phyloP scores from a whole-genome alignment of 2,113 vertebrate species.

The Anhinga rufa region DNA sequence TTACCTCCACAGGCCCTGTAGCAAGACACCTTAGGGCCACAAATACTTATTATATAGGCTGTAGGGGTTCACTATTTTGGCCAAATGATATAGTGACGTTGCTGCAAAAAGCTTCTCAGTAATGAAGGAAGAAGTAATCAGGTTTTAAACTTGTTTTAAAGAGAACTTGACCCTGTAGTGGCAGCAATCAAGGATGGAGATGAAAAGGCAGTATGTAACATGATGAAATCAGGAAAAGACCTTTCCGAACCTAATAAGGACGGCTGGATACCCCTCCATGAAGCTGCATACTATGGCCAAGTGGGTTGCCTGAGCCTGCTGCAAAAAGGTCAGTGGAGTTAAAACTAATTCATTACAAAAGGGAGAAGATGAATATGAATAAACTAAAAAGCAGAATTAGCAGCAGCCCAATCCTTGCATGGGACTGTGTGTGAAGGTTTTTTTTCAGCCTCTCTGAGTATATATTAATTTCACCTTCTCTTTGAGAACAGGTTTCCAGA shows the following conservation, averaged over 20 bases:
- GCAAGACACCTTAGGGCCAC: neutral
- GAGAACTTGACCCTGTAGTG: constrained; percentile 75
- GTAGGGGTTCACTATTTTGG: neutral
- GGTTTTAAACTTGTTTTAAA: constrained; percentile 52
- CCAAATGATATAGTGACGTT: neutral
- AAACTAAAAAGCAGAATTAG: neutral
- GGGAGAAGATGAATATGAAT: neutral
- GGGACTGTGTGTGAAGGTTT: neutral
- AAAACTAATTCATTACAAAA: neutral
- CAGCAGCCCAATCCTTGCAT: neutral
- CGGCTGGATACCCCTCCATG: constrained; percentile 87
- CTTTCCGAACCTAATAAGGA: constrained; percentile 80
- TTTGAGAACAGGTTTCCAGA: neutral
- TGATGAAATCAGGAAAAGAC: constrained; percentile 73
- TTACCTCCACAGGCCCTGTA: neutral
- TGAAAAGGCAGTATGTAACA: constrained; percentile 64
- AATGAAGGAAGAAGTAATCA: constrained; percentile 8
- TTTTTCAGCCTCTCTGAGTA: neutral
- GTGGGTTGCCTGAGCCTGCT: constrained; percentile 79
- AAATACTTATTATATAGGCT: neutral
- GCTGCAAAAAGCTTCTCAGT: neutral
- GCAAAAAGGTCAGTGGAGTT: constrained; percentile 77
- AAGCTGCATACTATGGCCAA: constrained; percentile 85
- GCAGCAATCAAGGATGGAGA: constrained; percentile 76
- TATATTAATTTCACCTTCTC: neutral